A percentile compares a stretch with the other conserved stretches of the same genome.
Conservation (phyloP, 2,113 vertebrate genomes). For the Erythrocercus mccallii region DNA sequence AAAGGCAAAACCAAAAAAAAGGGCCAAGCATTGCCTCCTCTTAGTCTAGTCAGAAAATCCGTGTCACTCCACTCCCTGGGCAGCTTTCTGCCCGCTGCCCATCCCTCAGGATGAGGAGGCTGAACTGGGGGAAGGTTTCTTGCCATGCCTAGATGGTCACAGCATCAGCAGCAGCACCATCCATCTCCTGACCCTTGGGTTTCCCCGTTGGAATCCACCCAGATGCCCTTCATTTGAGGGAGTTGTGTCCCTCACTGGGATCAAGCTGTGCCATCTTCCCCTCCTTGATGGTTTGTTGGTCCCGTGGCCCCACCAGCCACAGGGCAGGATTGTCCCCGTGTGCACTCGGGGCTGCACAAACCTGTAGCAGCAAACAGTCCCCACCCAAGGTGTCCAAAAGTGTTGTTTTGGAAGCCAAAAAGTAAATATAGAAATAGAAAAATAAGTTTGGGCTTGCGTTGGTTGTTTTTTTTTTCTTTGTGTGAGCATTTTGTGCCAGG, state of each 20-base stretch:
- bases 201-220: not conserved
- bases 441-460: not conserved
- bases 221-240: not conserved
- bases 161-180: not conserved
- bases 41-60: not conserved
- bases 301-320: not conserved
- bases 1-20: not conserved
- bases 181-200: not conserved
- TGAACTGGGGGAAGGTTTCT: not conserved
- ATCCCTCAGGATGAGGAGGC: fast-evolving
- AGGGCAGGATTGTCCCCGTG: not conserved
- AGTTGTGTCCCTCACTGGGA: not conserved
- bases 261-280: not conserved
- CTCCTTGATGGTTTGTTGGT: not conserved
- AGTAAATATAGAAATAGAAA: not conserved
- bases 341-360: fast-evolving
- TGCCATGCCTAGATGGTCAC: not conserved
- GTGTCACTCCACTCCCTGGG: not conserved
- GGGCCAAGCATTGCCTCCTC: not conserved
- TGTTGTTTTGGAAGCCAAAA: not conserved
- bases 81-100: not conserved
- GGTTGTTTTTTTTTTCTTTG: not conserved
- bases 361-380: not conserved
- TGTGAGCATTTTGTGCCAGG: not conserved
- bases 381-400: not conserved